Conservation (phyloP, 2,113 vertebrate species). For the Rissa tridactyla region DNA sequence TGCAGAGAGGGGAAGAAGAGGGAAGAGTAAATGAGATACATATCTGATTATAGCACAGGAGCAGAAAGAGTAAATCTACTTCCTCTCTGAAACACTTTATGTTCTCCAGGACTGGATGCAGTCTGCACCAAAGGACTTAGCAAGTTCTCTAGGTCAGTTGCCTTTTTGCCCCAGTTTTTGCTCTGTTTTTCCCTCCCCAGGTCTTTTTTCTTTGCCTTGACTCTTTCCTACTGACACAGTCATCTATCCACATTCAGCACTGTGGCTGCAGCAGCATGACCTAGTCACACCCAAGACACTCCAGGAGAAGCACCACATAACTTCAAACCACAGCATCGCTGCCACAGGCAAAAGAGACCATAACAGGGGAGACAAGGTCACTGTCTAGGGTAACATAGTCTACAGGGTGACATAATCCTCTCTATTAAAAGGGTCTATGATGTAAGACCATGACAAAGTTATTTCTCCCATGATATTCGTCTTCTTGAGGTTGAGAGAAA, state of each 20-base stretch:
- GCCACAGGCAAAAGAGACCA: not conserved
- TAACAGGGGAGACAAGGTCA: not conserved
- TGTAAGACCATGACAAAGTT: not conserved
- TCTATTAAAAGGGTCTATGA: not conserved
- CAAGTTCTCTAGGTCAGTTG: not conserved
- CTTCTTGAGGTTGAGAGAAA: not conserved
- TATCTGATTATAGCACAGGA: not conserved
- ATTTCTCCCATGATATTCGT: not conserved
- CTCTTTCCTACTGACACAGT: not conserved
- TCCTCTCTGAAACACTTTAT: not conserved
- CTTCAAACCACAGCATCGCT: not conserved
- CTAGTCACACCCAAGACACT: not conserved
- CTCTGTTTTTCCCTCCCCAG: not conserved
- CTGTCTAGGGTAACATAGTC: not conserved
- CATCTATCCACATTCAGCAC: not conserved
- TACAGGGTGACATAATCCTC: not conserved
- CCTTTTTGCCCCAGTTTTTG: not conserved
- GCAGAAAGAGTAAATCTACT: not conserved
- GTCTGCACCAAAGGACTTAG: not conserved
- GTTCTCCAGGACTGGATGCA: not conserved
- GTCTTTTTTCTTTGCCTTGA: not conserved
- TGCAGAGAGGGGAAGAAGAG: constrained; percentile 1
- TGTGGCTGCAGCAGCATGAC: not conserved
- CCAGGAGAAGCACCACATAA: not conserved
- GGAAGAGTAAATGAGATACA: constrained; percentile 18